These are phyloP conservation scores for Zoanthus sociatus DNA, from an alignment of 92 coral and sea anemone species.

Conservation along the genomic window DNA sequence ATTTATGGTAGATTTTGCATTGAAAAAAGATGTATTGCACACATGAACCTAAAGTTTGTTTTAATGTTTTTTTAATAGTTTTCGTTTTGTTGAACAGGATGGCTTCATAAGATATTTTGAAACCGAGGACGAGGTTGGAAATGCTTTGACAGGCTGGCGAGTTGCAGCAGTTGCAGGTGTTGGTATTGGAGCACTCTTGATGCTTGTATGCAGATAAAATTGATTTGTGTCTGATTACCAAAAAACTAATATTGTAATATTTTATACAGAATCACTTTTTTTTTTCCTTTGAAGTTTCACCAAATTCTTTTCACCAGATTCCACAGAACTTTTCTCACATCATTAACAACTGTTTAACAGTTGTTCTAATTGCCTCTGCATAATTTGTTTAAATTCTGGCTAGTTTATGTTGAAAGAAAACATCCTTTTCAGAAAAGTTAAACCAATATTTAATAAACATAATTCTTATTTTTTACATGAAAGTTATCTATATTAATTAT, in stretches of 20 bases:
- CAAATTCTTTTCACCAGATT: neutral
- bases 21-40: too few species aligned
- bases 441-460: too few species aligned
- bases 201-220: slow-evolving; percentile 82
- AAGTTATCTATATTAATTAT: too few species aligned
- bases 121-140: slow-evolving; percentile 57
- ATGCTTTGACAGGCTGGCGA: slow-evolving; percentile 72
- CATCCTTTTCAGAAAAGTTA: too few species aligned
- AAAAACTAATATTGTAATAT: neutral
- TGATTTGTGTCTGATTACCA: neutral
- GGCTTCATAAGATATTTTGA: slow-evolving; percentile 86
- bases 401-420: too few species aligned
- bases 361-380: neutral
- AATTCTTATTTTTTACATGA: too few species aligned
- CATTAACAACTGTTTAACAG: slow-evolving; percentile 2
- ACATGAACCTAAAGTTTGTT: neutral
- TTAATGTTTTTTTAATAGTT: neutral
- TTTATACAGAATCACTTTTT: neutral
- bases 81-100: slow-evolving; percentile 63
- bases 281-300: neutral
- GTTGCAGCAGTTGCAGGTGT: slow-evolving; percentile 93
- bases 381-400: too few species aligned
- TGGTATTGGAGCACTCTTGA: slow-evolving; percentile 90
- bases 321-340: neutral
- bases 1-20: too few species aligned